phyloP scores from a whole-genome alignment of 2,797 vertebrate genomes.

The Oreochromis mossambicus region DNA sequence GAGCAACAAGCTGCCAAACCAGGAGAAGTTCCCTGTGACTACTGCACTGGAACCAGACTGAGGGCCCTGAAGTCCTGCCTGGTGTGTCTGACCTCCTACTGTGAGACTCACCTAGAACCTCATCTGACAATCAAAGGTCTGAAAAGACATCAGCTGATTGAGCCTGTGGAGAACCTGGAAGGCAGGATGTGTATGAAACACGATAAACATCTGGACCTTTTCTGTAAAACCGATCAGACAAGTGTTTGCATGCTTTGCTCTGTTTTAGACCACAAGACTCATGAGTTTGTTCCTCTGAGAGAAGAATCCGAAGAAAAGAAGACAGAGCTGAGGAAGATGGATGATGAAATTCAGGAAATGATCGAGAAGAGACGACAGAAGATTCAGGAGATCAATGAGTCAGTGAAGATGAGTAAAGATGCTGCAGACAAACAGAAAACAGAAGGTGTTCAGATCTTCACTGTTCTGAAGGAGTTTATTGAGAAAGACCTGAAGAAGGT shows the following conservation, averaged over 20 bases:
- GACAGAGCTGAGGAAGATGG: rapidly evolving
- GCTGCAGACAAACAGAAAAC: background rate
- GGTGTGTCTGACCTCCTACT: background rate
- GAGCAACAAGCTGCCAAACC: background rate
- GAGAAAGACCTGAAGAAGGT: rapidly evolving
- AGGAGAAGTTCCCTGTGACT: background rate
- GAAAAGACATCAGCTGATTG: background rate
- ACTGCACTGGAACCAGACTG: background rate
- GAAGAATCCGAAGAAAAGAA: background rate
- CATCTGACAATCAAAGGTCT: background rate
- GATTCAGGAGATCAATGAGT: background rate
- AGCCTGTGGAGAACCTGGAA: background rate
- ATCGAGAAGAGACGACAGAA: rapidly evolving
- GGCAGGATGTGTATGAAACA: background rate
- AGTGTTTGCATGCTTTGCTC: rapidly evolving
- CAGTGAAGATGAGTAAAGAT: background rate
- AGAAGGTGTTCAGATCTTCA: background rate
- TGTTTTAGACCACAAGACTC: background rate
- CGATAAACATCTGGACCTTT: background rate
- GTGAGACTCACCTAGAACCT: background rate
- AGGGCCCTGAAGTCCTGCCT: background rate
- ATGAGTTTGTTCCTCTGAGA: background rate
- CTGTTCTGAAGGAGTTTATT: background rate
- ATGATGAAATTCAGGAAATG: background rate
- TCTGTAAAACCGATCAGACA: background rate